Evolutionary conservation across 2,797 vertebrate genomes (phyloP), one percentile per base, ranked within the genome.

Genomic region (Spinus pinus): DNA sequence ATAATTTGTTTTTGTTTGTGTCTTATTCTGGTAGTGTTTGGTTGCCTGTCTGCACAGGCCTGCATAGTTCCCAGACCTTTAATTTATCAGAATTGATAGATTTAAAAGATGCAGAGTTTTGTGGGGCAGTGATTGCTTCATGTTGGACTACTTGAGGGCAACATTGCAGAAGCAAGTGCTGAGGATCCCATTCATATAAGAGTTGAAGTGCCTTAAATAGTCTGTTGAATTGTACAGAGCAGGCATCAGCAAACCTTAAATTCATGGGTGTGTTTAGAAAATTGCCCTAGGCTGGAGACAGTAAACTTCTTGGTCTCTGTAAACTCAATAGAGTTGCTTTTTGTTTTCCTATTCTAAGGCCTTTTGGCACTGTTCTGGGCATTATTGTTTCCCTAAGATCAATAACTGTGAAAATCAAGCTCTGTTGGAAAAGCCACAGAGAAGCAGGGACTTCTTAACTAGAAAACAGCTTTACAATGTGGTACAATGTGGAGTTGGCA

Each of bases 401-500:
- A 74, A 2, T 74, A 91, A 78, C 22, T 4, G 70, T 4, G 70
- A 89, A 94, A 94, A 91, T 69, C 3, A 12, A 81, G 31, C 53
- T 90, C 57, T 66, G 27, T 46, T 90, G 74, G 75, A 94, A 88
- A 90, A 91, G 42, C 39, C 86, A 79, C 69, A 83, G 75, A 56
- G 71, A 90, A 88, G 51, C 44, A 72, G 79, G 86, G 73, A 81
- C 44, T 44, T 84, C 58, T 58, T 79, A 77, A 87, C 74, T 71
- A 66, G 75, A 77, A 94, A 89, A 67, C 54, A 83, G 65, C 85
- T 93, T 92, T 96, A 87, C 86, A 94, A 65, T 62, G 66, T 91
- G 46, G 73, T 95, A 83, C 86, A 92, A 65, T 62, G 66, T 92
- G 47, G 73, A 92, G 73, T 96, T 96, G 95, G 91, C 96, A 94